These are phyloP conservation scores for Pogoniulus pusillus DNA, from an alignment of 2,797 vertebrate species.

Conservation along the genomic window DNA sequence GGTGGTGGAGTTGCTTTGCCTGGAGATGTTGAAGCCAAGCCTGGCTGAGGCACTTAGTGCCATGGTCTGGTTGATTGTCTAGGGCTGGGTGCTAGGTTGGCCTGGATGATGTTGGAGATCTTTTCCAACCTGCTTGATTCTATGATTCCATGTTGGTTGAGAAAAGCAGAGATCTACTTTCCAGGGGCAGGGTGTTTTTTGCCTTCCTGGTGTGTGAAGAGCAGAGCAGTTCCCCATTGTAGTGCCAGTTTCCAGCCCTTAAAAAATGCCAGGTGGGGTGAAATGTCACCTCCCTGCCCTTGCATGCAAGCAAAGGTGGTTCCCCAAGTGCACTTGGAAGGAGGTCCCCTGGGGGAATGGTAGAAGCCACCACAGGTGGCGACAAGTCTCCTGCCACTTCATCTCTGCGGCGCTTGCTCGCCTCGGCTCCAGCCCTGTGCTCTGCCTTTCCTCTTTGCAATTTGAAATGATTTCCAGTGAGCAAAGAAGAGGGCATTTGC, in stretches of 20 bases:
- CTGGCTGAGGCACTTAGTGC: too few species aligned
- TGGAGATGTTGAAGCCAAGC: too few species aligned
- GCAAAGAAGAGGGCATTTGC: background rate
- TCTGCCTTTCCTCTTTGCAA: background rate
- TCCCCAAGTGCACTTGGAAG: background rate
- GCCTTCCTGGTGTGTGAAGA: background rate
- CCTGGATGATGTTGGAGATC: too few species aligned
- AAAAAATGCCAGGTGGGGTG: background rate
- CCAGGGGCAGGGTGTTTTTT: background rate
- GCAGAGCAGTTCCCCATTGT: background rate
- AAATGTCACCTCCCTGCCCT: background rate
- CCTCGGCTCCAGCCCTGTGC: rapidly evolving
- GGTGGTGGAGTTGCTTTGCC: too few species aligned
- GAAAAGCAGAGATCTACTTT: background rate
- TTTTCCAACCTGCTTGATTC: too few species aligned
- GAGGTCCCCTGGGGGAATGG: background rate
- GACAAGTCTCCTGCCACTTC: background rate
- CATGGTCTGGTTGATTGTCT: too few species aligned
- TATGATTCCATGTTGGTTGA: background rate
- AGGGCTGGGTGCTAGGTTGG: too few species aligned
- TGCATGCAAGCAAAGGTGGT: background rate
- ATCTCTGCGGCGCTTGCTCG: background rate
- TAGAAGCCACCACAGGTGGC: background rate
- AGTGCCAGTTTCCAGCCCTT: background rate
- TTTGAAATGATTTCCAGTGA: background rate